These are phyloP conservation scores for Pelodiscus sinensis DNA, from an alignment of 2,113 vertebrate genomes.

Conservation along the genomic window DNA sequence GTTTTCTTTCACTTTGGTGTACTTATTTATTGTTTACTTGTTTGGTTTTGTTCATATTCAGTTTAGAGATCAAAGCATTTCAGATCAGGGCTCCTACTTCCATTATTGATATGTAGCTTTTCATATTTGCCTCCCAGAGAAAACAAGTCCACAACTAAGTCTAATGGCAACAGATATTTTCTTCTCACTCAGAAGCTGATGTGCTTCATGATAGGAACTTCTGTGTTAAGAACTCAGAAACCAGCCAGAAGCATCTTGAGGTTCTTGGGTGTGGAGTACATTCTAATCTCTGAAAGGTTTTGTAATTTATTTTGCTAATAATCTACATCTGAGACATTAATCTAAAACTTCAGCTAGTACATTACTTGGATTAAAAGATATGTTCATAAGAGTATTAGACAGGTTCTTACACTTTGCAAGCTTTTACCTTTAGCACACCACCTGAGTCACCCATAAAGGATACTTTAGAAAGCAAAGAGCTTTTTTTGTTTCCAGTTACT, in stretches of 20 bases:
- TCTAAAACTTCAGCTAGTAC: slow-evolving; percentile 71
- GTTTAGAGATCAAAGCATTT: slow-evolving; percentile 34
- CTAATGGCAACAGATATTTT: slow-evolving; percentile 31
- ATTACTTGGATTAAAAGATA: slow-evolving; percentile 76
- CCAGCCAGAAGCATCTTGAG: too few species aligned
- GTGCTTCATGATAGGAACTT: slow-evolving; percentile 30
- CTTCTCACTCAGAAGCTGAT: slow-evolving; percentile 52
- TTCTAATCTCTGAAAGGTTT: slow-evolving; percentile 73
- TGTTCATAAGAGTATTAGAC: slow-evolving; percentile 74
- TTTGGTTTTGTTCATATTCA: slow-evolving; percentile 13
- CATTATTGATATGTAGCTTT: slow-evolving; percentile 25
- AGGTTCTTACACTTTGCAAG: slow-evolving; percentile 71
- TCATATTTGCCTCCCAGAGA: slow-evolving; percentile 19
- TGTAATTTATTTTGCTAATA: slow-evolving; percentile 80
- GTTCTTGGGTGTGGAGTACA: slow-evolving; percentile 17
- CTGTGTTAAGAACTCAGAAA: slow-evolving; percentile 32
- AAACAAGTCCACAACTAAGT: slow-evolving; percentile 25
- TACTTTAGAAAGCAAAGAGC: slow-evolving; percentile 30
- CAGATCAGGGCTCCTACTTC: slow-evolving; percentile 35
- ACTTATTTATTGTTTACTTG: not conserved
- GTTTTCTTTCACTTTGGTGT: not conserved
- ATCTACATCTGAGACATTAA: slow-evolving; percentile 80
- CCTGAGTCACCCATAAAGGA: slow-evolving; percentile 64
- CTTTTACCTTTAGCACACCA: slow-evolving; percentile 70
- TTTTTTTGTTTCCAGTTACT: slow-evolving; percentile 29